Percentiles rank a stretch among this genome's conserved stretches.
phyloP scores from a whole-genome alignment of 2,113 vertebrate genomes.

The Poecile atricapillus region DNA sequence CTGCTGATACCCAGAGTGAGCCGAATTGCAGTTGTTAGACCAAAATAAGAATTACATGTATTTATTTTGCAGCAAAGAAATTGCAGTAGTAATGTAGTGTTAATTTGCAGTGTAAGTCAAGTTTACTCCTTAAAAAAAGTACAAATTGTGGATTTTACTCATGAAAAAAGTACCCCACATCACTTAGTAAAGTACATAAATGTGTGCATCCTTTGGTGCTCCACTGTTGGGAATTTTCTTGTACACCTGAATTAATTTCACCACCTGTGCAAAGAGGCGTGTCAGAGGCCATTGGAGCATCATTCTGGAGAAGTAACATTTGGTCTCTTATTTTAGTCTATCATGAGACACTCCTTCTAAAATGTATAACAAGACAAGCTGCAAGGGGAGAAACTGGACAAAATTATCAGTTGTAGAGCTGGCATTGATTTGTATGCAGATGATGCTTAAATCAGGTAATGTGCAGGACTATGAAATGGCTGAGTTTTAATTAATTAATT shows the following conservation, averaged over 20 bases:
- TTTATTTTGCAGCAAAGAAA: not conserved
- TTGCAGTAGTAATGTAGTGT: not conserved
- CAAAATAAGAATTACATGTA: not conserved
- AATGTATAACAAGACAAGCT: not conserved
- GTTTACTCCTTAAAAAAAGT: not conserved
- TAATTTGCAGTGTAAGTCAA: not conserved
- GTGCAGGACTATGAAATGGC: not conserved
- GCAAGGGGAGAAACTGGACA: not conserved
- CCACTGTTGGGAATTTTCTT: not conserved
- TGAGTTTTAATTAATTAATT: not conserved
- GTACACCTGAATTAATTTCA: not conserved
- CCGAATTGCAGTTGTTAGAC: not conserved
- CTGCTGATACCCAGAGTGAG: not conserved
- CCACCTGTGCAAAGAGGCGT: not conserved
- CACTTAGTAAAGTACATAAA: not conserved
- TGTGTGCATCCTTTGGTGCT: not conserved
- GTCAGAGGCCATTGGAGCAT: not conserved
- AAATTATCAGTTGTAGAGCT: not conserved
- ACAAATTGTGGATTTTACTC: not conserved
- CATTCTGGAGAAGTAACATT: not conserved
- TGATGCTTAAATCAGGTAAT: not conserved
- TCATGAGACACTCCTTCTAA: not conserved
- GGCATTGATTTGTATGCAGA: not conserved
- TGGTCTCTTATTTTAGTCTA: not conserved
- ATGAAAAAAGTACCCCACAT: not conserved